Base-by-base conservation (phyloP, 2,888 invertebrate genomes). In the Cryptophagus acutangulus region DNA sequence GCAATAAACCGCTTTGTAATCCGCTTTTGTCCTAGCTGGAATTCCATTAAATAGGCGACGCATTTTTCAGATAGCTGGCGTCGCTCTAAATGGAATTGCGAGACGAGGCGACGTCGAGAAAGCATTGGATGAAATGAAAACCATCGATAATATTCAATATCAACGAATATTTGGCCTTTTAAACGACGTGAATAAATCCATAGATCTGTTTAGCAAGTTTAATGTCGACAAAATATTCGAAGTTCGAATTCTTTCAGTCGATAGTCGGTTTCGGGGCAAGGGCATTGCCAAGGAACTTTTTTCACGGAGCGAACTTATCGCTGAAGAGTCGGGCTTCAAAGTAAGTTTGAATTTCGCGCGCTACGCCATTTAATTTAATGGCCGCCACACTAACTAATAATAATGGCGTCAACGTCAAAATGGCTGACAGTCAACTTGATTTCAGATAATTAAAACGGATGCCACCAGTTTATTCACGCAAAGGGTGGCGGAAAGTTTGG, bases 391-490 rank as follows among this genome's bases (percentile, higher is more conserved):
- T n/a, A n/a, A n/a, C n/a, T n/a, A n/a, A n/a, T n/a, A n/a, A n/a
- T n/a, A n/a, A n/a, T n/a, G n/a, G n/a, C n/a, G n/a, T n/a, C n/a
- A n/a, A n/a, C n/a, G n/a, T n/a, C n/a, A n/a, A n/a, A n/a, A n/a
- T n/a, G n/a, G n/a, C n/a, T n/a, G n/a, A n/a, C n/a, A n/a, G n/a
- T 26, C 12, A 6, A 12, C 12, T 31, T 4, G 13, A 16, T 74
- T 74, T 28, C 71, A 86, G 83, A 61, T 88, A 15, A 77, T 88
- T 55, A 88, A 87, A 69, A 83, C 82, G 12, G 88, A 88, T 61
- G 87, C 88, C 1, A 88, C 88, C 0, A 87, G 88, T 13, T 75
- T 80, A 2, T 88, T 76, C 59, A 88, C 88, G 0, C 87, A 88
- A 59, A 82, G 81, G 54, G 82, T 86, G 39, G 79, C 82, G 45